Conservation (phyloP, 2,797 vertebrate species). For the Mormyrops boulengeri region DNA sequence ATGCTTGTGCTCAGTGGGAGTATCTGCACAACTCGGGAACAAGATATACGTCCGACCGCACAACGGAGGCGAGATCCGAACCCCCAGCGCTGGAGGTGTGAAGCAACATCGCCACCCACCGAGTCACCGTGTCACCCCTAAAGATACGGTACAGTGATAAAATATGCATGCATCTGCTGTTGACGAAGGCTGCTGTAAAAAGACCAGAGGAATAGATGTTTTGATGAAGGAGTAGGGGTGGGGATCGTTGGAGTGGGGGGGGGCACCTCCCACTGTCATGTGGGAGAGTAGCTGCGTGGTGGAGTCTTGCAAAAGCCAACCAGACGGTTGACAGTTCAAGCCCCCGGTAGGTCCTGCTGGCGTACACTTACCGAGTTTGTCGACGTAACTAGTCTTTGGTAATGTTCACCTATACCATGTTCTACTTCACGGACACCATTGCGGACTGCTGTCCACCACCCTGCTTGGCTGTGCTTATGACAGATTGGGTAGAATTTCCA, state of each 20-base stretch:
- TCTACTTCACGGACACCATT: not conserved
- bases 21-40: not conserved
- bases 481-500: not conserved
- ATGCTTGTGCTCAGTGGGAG: not conserved
- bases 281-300: not conserved
- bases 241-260: not conserved
- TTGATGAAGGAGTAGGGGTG: not conserved
- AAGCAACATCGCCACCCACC: not conserved
- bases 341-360: not conserved
- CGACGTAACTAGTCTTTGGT: not conserved
- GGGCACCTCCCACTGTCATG: not conserved
- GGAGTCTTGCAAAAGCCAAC: not conserved
- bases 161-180: not conserved
- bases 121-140: not conserved
- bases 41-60: not conserved
- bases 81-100: not conserved
- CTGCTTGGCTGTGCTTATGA: not conserved
- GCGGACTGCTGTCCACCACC: not conserved
- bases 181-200: not conserved
- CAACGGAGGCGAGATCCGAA: not conserved
- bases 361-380: not conserved
- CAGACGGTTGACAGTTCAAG: not conserved
- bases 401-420: not conserved
- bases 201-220: not conserved
- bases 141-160: not conserved